Evolutionary conservation across 1,140 invertebrate genomes (phyloP).

Genomic region (Monochamus saltuarius): DNA sequence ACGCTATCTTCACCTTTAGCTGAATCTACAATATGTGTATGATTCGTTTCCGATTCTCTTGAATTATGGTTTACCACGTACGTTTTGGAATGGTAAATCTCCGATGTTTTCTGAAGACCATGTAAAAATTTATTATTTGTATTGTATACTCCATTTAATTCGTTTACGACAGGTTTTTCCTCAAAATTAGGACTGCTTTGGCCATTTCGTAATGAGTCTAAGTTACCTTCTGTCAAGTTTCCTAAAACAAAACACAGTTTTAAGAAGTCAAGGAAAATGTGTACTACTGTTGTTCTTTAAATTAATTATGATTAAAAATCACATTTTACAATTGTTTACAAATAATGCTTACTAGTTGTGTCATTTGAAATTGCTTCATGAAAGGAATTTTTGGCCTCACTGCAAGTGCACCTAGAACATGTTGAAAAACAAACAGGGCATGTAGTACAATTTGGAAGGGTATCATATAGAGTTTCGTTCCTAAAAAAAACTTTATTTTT

Average conservation of each 20-base stretch:
- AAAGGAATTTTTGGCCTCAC: constrained; percentile 20
- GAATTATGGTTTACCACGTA: neutral
- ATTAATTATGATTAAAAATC: neutral
- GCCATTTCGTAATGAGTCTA: constrained; percentile 18
- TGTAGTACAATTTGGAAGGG: constrained; percentile 10
- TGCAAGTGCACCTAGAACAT: constrained; percentile 30
- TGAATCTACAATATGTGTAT: constrained; percentile 16
- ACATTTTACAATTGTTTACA: constrained; percentile 19
- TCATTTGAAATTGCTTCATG: constrained; percentile 27
- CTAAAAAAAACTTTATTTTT: constrained; percentile 34
- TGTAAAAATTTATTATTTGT: constrained; percentile 15
- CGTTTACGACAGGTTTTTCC: constrained; percentile 11
- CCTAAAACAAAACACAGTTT: constrained; percentile 15
- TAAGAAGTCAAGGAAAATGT: constrained; percentile 7
- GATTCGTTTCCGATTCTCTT: constrained; percentile 4
- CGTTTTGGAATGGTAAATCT: neutral
- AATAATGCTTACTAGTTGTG: constrained; percentile 24
- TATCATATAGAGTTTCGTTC: constrained; percentile 19
- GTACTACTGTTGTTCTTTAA: neutral
- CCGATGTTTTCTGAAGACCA: neutral
- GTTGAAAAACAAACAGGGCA: constrained; percentile 26
- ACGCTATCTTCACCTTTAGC: constrained; percentile 3
- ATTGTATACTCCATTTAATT: constrained; percentile 2
- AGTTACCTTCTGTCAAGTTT: constrained; percentile 1
- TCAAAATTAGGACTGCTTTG: constrained; percentile 8